phyloP scores from a whole-genome alignment of 2,888 invertebrate species.

The Plemyria rubiginata region DNA sequence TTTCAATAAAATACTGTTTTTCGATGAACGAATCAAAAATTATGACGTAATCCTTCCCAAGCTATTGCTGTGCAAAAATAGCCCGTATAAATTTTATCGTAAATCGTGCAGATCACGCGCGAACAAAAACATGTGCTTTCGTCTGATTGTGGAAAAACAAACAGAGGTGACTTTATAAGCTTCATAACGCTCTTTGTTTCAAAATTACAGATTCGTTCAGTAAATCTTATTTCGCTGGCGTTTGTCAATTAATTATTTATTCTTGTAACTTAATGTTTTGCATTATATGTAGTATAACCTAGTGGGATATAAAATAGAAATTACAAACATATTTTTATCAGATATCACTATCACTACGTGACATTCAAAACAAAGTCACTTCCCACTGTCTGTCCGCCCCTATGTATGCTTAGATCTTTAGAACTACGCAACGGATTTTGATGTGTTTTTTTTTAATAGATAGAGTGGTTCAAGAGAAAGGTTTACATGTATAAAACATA shows the following conservation, averaged over 20 bases:
- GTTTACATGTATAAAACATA: no score
- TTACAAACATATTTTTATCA: no score
- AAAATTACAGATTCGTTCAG: background rate
- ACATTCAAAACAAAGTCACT: no score
- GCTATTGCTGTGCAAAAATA: constrained; percentile 29
- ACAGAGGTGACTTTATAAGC: constrained; percentile 18
- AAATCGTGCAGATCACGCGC: constrained; percentile 26
- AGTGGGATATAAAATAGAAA: no score
- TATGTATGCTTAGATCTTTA: no score
- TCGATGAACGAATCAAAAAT: constrained; percentile 26
- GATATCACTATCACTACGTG: no score
- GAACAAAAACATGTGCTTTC: constrained; percentile 31
- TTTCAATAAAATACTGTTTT: constrained; percentile 34
- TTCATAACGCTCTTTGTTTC: constrained; percentile 15
- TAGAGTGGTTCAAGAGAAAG: no score
- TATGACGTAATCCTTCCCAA: constrained; percentile 31
- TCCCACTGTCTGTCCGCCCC: no score
- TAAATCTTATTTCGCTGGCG: background rate
- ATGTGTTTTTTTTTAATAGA: no score
- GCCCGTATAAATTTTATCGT: constrained; percentile 29
- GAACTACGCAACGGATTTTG: no score
- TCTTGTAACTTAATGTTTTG: no score
- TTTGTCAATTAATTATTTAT: background rate
- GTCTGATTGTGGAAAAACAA: constrained; percentile 24
- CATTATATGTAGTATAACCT: no score